These are phyloP conservation scores for Flabesymbios commensalis DNA, from an alignment of 2,888 invertebrate species.

Conservation along the genomic window DNA sequence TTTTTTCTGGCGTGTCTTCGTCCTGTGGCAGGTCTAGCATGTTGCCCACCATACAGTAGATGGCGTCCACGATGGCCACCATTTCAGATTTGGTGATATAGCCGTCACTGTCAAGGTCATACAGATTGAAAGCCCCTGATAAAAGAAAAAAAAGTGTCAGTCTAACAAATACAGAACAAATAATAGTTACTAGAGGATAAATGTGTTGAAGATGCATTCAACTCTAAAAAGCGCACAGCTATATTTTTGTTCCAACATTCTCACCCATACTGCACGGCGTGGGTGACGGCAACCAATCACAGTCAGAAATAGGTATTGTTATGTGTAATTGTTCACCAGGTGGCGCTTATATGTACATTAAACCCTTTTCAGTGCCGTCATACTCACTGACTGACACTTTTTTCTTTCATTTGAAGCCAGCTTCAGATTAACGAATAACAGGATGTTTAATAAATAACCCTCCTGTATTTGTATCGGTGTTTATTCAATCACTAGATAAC, in stretches of 20 bases:
- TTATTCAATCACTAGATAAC: no score
- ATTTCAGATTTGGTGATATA: constrained; percentile 63
- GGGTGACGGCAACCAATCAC: neutral
- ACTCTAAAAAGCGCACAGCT: neutral
- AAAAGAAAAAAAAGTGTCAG: neutral
- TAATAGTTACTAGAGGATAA: neutral
- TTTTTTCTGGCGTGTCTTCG: constrained; percentile 63
- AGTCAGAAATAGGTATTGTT: neutral
- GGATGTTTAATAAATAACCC: no score
- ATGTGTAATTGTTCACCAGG: no score
- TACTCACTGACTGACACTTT: no score
- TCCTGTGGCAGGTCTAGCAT: constrained; percentile 54
- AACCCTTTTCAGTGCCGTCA: no score
- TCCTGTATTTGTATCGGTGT: no score
- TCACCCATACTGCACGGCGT: neutral
- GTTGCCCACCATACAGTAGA: constrained; percentile 64
- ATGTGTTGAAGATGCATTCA: no score
- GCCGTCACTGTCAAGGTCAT: constrained; percentile 64
- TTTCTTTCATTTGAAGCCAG: no score
- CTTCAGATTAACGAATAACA: no score
- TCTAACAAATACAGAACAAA: neutral
- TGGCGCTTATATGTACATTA: no score
- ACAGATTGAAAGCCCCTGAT: constrained; percentile 64
- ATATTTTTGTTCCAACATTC: neutral
- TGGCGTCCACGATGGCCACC: constrained; percentile 62